These are phyloP conservation scores for Dicyrtomina minuta DNA, from an alignment of 2,888 invertebrate species.

Conservation along the genomic window DNA sequence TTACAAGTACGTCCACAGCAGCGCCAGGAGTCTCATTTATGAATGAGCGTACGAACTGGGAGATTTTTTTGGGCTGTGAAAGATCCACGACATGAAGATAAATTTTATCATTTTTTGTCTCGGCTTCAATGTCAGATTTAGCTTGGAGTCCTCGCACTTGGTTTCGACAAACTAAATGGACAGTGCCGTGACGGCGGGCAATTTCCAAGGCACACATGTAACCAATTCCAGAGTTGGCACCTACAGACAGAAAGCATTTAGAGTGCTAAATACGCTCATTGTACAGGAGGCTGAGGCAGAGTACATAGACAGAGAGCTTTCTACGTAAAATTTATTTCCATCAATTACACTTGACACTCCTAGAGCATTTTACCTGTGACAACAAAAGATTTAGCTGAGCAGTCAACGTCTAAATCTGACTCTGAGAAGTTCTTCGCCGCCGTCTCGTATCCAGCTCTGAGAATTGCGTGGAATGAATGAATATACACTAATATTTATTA, in stretches of 20 bases:
- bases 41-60: slow-evolving; percentile 57
- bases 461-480: neutral
- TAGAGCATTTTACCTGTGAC: slow-evolving; percentile 56
- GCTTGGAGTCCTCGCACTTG: slow-evolving; percentile 56
- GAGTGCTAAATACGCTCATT: neutral
- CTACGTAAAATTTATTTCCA: no score
- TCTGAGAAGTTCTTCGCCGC: slow-evolving; percentile 57
- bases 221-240: slow-evolving; percentile 58
- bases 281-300: no score
- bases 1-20: no score
- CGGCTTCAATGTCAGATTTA: slow-evolving; percentile 50
- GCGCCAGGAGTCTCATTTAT: slow-evolving; percentile 55
- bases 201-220: slow-evolving; percentile 57
- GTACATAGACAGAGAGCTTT: no score
- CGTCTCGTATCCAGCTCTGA: slow-evolving; percentile 55
- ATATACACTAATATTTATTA: neutral
- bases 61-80: slow-evolving; percentile 57
- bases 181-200: slow-evolving; percentile 58
- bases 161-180: slow-evolving; percentile 60
- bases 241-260: slow-evolving; percentile 31
- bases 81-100: slow-evolving; percentile 58
- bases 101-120: slow-evolving; percentile 55
- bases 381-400: slow-evolving; percentile 56
- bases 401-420: slow-evolving; percentile 56
- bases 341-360: neutral